phyloP scores from a whole-genome alignment of 1,140 invertebrate species.

The Patella vulgata region DNA sequence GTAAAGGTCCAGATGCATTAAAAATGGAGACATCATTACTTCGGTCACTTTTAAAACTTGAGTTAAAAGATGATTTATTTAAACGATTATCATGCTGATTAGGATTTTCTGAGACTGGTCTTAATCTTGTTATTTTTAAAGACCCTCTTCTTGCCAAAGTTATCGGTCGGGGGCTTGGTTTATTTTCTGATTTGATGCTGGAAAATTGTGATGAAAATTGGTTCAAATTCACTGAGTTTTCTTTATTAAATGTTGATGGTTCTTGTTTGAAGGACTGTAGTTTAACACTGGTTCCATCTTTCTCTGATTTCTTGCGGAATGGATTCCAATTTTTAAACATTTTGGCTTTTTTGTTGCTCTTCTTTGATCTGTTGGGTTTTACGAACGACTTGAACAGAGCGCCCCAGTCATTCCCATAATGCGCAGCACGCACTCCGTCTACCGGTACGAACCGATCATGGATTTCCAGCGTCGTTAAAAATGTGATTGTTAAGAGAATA shows the following conservation, averaged over 20 bases:
- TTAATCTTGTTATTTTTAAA: not conserved
- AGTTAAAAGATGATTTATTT: slow-evolving; percentile 6
- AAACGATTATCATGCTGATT: not conserved
- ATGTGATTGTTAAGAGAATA: not conserved
- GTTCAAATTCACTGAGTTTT: not conserved
- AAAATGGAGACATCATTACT: slow-evolving; percentile 1
- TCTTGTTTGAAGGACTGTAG: not conserved
- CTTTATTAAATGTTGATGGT: not conserved
- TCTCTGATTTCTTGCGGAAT: slow-evolving; percentile 14
- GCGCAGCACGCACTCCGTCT: not conserved
- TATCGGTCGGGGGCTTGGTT: not conserved
- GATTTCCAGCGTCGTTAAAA: not conserved
- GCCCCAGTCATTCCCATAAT: slow-evolving; percentile 1
- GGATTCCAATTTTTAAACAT: slow-evolving; percentile 27
- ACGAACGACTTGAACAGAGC: slow-evolving; percentile 1
- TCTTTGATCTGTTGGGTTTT: not conserved
- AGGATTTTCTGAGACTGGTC: not conserved
- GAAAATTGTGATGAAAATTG: not conserved
- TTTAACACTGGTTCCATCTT: not conserved
- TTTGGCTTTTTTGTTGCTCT: not conserved
- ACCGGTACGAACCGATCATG: not conserved
- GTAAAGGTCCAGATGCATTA: slow-evolving; percentile 22
- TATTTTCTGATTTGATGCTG: too few relatives aligned
- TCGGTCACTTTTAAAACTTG: not conserved
- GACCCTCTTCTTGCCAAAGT: not conserved